Conservation (phyloP, 2,888 invertebrate genomes). For the Agrotis puta region DNA sequence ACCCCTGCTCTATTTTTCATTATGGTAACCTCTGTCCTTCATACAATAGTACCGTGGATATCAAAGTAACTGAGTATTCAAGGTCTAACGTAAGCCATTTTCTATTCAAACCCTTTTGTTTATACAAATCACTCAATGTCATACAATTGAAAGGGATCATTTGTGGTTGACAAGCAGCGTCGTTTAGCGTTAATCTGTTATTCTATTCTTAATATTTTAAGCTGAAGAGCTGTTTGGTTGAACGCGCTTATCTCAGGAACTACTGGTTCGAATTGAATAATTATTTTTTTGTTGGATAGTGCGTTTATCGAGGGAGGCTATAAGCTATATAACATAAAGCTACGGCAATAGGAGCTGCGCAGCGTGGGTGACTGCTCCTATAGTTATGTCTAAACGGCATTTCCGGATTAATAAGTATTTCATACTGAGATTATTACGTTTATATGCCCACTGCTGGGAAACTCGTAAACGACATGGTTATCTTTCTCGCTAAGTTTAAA, state of each 20-base stretch:
- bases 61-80: conserved; percentile 23
- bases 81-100: conserved; percentile 22
- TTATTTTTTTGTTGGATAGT: too few species aligned
- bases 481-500: too few species aligned
- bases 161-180: conserved; percentile 1
- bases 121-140: conserved; percentile 35
- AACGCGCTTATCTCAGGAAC: too few species aligned
- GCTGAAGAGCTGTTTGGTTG: too few species aligned
- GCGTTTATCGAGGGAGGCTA: too few species aligned
- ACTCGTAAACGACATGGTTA: too few species aligned
- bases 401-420: conserved; percentile 23
- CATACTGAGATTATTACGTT: neutral
- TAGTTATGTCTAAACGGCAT: neutral
- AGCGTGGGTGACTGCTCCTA: too few species aligned
- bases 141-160: conserved; percentile 26
- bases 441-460: too few species aligned
- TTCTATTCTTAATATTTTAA: too few species aligned
- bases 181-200: neutral
- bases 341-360: too few species aligned
- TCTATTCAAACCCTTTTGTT: conserved; percentile 46
- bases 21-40: conserved; percentile 33
- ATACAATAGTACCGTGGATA: conserved; percentile 37
- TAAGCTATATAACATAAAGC: too few species aligned
- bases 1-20: conserved; percentile 20
- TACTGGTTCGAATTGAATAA: too few species aligned